Base-by-base conservation (phyloP, 2,888 invertebrate species). In the Spisula subtruncata region DNA sequence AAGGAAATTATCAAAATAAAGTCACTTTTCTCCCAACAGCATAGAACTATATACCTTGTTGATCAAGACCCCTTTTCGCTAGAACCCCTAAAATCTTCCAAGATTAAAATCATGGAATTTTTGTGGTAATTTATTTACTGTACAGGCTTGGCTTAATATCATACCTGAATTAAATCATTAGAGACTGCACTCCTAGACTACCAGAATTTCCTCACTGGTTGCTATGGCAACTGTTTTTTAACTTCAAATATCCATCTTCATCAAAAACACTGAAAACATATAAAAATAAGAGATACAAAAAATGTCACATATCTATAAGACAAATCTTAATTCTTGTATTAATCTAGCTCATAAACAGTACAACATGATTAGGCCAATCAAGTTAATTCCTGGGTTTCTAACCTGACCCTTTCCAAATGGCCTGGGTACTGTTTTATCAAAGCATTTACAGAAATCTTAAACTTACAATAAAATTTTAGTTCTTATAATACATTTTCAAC, bases 241-340 rank as follows among this genome's bases (percentile, higher is more conserved):
- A 35, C 75, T 35, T 75, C 75, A 75, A 75, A 75, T 2, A 32
- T 18, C 35, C 75, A 75, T 75, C 75, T 75, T 75, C 25, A 35
- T 75, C 35, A 75, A 32, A 32, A 35, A 32, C 32, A 32, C 75
- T 75, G 75, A 75, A 75, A 75, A 75, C 25, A 75, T 32, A 75
- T 14, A 32, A 35, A 75, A 35, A 75, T 75, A 10, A 25, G 60
- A 75, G 12, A 32, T 75, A 35, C 6, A n/a, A 35, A 32, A 32
- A 35, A 35, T 35, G 75, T 35, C 75, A 75, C 35, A 41, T 5
- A 75, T 75, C 75, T 35, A 16, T 32, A 75, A 75, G 35, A 25
- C 41, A 41, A n/a, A 25, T 60, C 60, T 25, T 60, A 60, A 25
- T 60, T 18, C 25, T 18, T 5, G 20, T 25, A 18, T n/a, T 32